Conservation (phyloP, 2,113 vertebrate species). For the Columba janthina region DNA sequence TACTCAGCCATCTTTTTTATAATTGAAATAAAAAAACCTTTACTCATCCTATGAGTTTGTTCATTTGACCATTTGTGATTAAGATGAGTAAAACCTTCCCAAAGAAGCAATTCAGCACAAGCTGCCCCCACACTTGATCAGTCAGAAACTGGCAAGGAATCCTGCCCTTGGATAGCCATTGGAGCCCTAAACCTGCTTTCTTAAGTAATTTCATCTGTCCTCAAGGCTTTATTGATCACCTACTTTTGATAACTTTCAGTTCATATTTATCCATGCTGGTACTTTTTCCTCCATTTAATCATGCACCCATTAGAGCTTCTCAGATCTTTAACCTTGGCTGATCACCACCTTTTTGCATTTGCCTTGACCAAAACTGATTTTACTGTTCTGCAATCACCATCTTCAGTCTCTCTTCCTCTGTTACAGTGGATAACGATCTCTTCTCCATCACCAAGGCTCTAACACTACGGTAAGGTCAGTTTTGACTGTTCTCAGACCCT, state of each 20-base stretch:
- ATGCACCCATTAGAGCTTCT: not conserved
- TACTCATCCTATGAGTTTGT: conserved; percentile 28
- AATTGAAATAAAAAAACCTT: conserved; percentile 16
- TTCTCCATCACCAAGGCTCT: not conserved
- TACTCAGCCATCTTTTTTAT: conserved; percentile 34
- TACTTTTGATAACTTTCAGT: conserved; percentile 40
- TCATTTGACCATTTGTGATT: conserved; percentile 26
- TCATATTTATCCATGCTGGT: not conserved
- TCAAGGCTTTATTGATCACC: conserved; percentile 10
- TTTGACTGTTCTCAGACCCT: not conserved
- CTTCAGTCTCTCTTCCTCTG: not conserved
- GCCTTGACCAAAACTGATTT: not conserved
- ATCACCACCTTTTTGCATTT: not conserved
- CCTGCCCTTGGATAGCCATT: not conserved
- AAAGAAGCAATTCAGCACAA: conserved; percentile 47
- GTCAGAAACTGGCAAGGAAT: conserved; percentile 33
- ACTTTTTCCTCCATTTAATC: conserved; percentile 26
- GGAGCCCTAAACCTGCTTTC: not conserved
- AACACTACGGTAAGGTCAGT: not conserved
- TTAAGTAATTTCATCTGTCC: not conserved
- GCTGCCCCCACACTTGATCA: conserved; percentile 15
- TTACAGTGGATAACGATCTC: rapidly evolving
- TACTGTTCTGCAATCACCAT: not conserved
- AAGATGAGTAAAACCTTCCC: conserved; percentile 30
- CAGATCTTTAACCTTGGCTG: not conserved